Evolutionary conservation across 2,113 vertebrate genomes (phyloP).

Genomic region (Scomber colias): DNA sequence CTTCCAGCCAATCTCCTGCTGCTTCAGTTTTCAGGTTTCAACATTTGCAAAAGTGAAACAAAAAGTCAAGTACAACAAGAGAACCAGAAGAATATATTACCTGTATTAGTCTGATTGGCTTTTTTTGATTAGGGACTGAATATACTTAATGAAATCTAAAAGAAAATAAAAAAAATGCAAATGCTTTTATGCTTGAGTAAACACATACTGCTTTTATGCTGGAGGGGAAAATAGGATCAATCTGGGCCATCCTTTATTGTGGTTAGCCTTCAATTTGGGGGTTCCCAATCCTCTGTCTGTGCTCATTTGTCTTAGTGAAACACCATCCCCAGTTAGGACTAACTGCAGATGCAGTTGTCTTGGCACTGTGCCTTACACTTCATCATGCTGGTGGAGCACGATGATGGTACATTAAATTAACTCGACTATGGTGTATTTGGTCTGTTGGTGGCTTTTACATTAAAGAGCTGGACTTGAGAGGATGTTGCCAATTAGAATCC

Average conservation of each 20-base stretch:
- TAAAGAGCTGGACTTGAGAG: slow-evolving; percentile 39
- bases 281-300: slow-evolving; percentile 44
- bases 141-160: background rate
- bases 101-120: background rate
- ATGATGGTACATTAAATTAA: slow-evolving; percentile 36
- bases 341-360: slow-evolving; percentile 45
- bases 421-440: slow-evolving; percentile 21
- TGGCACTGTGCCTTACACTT: slow-evolving; percentile 45
- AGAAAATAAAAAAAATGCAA: background rate
- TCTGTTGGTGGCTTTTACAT: slow-evolving; percentile 45
- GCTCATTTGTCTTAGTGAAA: slow-evolving; percentile 54
- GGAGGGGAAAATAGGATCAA: slow-evolving; percentile 9
- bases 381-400: slow-evolving; percentile 35
- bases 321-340: slow-evolving; percentile 23
- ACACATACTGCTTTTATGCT: slow-evolving; percentile 31
- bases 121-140: slow-evolving; percentile 14
- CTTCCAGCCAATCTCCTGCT: background rate
- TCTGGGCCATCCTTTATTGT: slow-evolving; percentile 29
- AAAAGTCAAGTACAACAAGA: background rate
- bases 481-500: slow-evolving; percentile 27
- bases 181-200: slow-evolving; percentile 33
- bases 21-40: background rate
- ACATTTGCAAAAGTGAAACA: background rate
- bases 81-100: slow-evolving; percentile 13
- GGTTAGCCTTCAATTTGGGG: slow-evolving; percentile 45